phyloP scores from a whole-genome alignment of 64 coral and sea anemone species.

The Montipora cactus region DNA sequence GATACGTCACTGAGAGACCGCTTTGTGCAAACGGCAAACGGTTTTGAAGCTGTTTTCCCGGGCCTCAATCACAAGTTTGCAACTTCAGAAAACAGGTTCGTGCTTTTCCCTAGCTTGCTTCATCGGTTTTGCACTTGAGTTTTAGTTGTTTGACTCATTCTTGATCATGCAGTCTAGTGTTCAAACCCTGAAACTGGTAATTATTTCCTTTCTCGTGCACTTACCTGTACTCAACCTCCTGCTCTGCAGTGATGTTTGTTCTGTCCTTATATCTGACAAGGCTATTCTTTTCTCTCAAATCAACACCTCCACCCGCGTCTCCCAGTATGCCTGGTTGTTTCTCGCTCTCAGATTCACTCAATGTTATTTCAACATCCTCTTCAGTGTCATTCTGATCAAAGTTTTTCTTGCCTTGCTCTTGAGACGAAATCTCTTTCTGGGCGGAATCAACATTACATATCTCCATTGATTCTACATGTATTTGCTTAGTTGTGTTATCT shows the following conservation, averaged over 20 bases:
- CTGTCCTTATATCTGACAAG: not conserved
- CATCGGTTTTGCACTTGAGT: no score
- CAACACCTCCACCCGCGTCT: not conserved
- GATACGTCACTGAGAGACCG: no score
- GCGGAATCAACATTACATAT: not conserved
- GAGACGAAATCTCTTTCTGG: not conserved
- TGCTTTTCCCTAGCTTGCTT: no score
- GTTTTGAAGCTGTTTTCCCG: no score
- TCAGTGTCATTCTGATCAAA: not conserved
- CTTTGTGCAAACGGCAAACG: no score
- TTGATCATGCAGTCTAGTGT: not conserved
- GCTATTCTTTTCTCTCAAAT: not conserved
- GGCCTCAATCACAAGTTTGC: no score
- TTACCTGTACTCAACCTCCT: not conserved
- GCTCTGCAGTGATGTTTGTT: not conserved
- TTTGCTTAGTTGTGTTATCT: not conserved
- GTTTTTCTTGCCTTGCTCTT: not conserved
- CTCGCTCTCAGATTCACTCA: slow-evolving; percentile 4
- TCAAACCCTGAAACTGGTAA: not conserved
- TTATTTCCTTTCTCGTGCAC: not conserved
- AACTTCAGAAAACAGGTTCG: no score
- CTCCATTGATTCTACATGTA: not conserved
- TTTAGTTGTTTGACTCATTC: no score
- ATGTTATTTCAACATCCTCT: not conserved
- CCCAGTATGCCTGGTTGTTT: not conserved